Evolutionary conservation across 2,888 invertebrate genomes (phyloP).

Genomic region (Scaptomyza tumidula): DNA sequence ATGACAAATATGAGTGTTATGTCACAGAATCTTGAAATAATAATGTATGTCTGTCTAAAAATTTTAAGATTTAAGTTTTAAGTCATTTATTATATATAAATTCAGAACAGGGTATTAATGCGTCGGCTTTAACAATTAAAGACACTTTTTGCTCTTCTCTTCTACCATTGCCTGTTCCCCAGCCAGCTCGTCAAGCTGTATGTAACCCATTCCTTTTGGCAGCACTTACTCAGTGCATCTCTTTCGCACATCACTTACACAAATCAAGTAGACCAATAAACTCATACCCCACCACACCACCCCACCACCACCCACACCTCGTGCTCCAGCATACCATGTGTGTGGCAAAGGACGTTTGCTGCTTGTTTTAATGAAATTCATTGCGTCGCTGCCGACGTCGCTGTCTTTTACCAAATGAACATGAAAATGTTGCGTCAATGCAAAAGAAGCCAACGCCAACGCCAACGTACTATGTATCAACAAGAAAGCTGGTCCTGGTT

Average conservation of each 20-base stretch:
- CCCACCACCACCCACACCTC: not conserved
- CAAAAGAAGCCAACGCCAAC: slow-evolving; percentile 21
- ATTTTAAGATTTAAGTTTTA: too few species aligned
- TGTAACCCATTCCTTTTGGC: slow-evolving; percentile 17
- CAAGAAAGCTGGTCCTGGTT: slow-evolving; percentile 8
- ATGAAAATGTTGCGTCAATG: slow-evolving; percentile 63
- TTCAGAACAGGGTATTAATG: slow-evolving; percentile 28
- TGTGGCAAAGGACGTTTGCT: slow-evolving; percentile 55
- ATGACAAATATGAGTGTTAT: too few species aligned
- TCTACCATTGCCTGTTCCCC: not conserved
- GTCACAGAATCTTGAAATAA: too few species aligned
- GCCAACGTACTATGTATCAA: slow-evolving; percentile 2
- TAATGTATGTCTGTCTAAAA: too few species aligned
- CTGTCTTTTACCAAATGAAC: slow-evolving; percentile 69
- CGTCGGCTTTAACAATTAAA: slow-evolving; percentile 74
- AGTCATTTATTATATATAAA: too few species aligned
- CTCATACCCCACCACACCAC: slow-evolving; percentile 21
- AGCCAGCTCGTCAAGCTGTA: not conserved
- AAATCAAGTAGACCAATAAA: slow-evolving; percentile 75
- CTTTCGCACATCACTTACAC: slow-evolving; percentile 63
- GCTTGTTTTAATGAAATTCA: slow-evolving; percentile 77
- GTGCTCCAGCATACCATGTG: slow-evolving; percentile 9
- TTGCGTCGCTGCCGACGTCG: slow-evolving; percentile 45
- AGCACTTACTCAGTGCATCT: slow-evolving; percentile 37
- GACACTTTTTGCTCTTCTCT: slow-evolving; percentile 37